phyloP scores from a whole-genome alignment of 1,140 invertebrate species.

The Bombus haemorrhoidalis region DNA sequence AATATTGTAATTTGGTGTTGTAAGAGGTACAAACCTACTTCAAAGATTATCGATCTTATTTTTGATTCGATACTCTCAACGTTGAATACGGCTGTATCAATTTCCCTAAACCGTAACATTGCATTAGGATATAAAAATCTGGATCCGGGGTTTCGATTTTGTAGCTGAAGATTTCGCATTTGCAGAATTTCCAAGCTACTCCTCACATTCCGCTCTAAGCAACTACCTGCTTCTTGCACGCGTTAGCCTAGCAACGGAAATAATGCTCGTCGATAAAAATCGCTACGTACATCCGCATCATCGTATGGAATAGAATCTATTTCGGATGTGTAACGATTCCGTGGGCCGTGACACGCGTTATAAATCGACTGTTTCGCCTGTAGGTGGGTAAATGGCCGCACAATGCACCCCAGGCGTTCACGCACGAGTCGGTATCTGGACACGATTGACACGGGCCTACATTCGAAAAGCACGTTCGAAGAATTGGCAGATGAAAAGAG shows the following conservation, averaged over 20 bases:
- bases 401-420: slow-evolving; percentile 49
- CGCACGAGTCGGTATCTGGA: slow-evolving; percentile 57
- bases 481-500: not conserved
- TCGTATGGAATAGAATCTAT: not conserved
- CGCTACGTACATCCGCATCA: not conserved
- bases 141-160: too few species aligned
- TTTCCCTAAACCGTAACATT: too few species aligned
- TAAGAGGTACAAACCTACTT: too few species aligned
- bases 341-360: not conserved
- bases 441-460: slow-evolving; percentile 23
- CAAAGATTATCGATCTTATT: too few species aligned
- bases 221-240: too few species aligned
- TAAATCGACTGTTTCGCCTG: slow-evolving; percentile 46
- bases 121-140: too few species aligned
- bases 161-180: too few species aligned
- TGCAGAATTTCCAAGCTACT: too few species aligned
- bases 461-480: not conserved
- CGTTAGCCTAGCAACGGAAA: not conserved
- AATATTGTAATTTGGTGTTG: too few species aligned
- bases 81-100: too few species aligned
- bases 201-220: too few species aligned
- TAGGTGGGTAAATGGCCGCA: slow-evolving; percentile 24
- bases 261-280: not conserved
- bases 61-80: too few species aligned
- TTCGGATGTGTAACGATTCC: not conserved